Conservation (phyloP, 2,888 invertebrate genomes). For the Icerya purchasi region DNA sequence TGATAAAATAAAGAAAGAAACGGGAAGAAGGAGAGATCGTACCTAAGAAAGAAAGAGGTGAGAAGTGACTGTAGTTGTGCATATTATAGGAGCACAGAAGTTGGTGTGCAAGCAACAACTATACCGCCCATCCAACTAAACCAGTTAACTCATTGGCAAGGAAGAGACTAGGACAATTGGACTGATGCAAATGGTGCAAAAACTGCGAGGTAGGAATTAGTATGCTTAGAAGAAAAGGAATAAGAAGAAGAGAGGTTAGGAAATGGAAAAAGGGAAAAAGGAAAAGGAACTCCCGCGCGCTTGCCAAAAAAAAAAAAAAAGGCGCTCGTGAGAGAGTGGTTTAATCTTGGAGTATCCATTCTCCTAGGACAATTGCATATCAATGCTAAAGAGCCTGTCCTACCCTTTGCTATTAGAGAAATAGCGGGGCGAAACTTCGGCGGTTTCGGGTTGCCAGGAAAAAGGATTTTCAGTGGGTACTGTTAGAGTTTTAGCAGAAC, state of each 20-base stretch:
- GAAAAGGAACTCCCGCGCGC: neutral
- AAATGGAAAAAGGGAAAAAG: neutral
- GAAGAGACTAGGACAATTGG: neutral
- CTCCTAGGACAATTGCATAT: neutral
- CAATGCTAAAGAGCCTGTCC: neutral
- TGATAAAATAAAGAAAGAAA: too few relatives aligned
- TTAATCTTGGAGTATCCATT: neutral
- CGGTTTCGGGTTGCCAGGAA: neutral
- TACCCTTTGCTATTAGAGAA: neutral
- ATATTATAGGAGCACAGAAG: too few relatives aligned
- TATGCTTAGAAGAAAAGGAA: neutral
- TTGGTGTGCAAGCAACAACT: too few relatives aligned
- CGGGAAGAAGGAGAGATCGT: too few relatives aligned
- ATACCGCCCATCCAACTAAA: too few relatives aligned
- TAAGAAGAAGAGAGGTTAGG: neutral
- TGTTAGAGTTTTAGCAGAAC: neutral
- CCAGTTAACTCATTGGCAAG: too few relatives aligned
- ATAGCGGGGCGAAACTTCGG: neutral
- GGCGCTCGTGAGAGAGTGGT: neutral
- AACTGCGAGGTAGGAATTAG: neutral
- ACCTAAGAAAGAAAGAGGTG: too few relatives aligned
- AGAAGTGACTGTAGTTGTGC: too few relatives aligned
- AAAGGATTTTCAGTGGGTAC: neutral
- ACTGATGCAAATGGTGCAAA: neutral
- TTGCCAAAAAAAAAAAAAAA: too few relatives aligned